Evolutionary conservation across 2,797 vertebrate species (phyloP), one percentile per base, ranked within the genome.

Genomic region (Phoeniculus purpureus): DNA sequence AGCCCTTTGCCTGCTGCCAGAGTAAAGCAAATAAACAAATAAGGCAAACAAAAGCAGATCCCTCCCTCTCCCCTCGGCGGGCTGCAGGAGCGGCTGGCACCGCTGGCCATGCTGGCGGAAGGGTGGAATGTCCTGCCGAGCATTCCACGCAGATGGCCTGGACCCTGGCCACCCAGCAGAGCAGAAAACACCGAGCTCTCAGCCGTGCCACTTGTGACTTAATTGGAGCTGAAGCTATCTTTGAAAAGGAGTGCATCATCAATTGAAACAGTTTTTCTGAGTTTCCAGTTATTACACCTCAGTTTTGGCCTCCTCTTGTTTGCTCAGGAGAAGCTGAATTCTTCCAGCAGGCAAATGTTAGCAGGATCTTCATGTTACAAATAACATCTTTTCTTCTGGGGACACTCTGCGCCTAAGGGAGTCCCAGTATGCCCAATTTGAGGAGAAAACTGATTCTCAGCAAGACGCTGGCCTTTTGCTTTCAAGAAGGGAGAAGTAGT

Each of bases 11-110:
- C 50, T 94, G 87, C 88, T 96, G 96, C 94, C 95, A 94, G 90
- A 85, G 75, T 88, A 92, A 93, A 96, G 89, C 91, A 94, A 94
- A 94, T 91, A 95, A 96, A 95, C 94, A 97, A 97, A 97, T 94
- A 92, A 89, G 73, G 90, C 77, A 94, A 94, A 96, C 95, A 96
- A 95, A 95, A 94, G 95, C 40, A 55, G 82, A 76, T 96, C 83
- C 92, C 93, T 96, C 75, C 61, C 76, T 60, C 85, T 93, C 84
- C 88, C 86, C 81, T 92, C 47, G 47, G 59, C 55, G 79, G 92
- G 88, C 60, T 93, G 82, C 86, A 82, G 93, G 84, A 81, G 89
- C 32, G 92, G 88, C 95, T 96, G 95, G 96, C 93, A 97, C 96
- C 67, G 7, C 91, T 92, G 95, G 90, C 92, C 87, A n/a, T 94